Evolutionary conservation across 2,888 invertebrate species (phyloP), one percentile per base, ranked within the genome.

Genomic region (Maniola hyperantus): DNA sequence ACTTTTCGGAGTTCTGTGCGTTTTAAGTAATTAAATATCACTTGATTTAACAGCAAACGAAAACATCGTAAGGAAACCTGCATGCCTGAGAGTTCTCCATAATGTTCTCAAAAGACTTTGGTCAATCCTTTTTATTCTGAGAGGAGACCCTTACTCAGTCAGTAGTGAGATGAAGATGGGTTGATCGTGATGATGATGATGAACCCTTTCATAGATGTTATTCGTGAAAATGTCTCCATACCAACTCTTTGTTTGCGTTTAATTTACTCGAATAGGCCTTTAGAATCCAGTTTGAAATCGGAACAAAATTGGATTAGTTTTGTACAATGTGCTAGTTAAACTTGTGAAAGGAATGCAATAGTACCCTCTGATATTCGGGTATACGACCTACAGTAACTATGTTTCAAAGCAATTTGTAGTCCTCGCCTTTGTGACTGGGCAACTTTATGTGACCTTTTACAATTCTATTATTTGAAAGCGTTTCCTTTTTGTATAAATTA

Each of bases 391-490:
- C 63, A 74, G 79, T 87, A 85, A 86, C 87, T 85, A 83, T 82
- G 79, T 87, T 88, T 77, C 69, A 74, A 73, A 84, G 85, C 85
- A 84, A 85, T 86, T 87, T 59, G 59, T 57, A 63, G 51, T 57
- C 7, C 50, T n/a, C 51, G 65, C 65, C 51, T 58, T 81, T 48
- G 66, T 71, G 68, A 71, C 65, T 65, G 69, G 59, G 53, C 59
- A 66, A 69, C 62, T 62, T 68, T 68, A 62, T 65, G 57, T 62
- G 62, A 55, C 65, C 65, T 61, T 48, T 20, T 50, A 20, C 60
- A 50, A 39, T 39, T 61, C 50, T 50, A 20, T 61, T 61, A 8
- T 50, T 6, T 57, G 42, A 6, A 5, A 42, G 13, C 20, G 57
- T 39, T 42, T 13, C 39, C 13, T 39, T 39, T 18, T 57, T 39